Base-by-base conservation (phyloP, 2,888 invertebrate genomes). In the Lasioglossum leucozonium region DNA sequence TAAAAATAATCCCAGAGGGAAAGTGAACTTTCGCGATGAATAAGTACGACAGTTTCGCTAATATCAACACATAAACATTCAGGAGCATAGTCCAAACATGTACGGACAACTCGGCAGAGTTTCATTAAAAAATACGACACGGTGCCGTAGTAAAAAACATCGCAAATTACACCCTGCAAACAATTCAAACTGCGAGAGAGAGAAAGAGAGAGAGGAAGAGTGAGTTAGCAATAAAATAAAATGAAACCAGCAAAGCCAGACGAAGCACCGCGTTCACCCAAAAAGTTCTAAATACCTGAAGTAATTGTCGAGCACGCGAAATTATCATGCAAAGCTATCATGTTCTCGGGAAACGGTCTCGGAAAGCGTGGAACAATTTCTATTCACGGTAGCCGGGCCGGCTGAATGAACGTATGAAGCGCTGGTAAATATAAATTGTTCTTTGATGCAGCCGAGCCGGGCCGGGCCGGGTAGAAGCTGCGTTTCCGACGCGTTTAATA, bases 401-500 rank as follows among this genome's bases (percentile, higher is more conserved):
- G 22, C 67, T 67, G 67, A 67, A 67, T 67, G 67, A 67, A 67
- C 67, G 47, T 55, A 37, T 65, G 47, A 65, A 67, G 16, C n/a
- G 42, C n/a, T 47, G 16, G 51, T 67, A 67, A 26, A 77, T 47
- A 67, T 67, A 77, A 77, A 67, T 77, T 67, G 26, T 51, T 47
- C 76, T 67, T 47, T 37, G 67, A 37, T 44, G 76, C 67, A 26
- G 67, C n/a, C 67, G 26, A n/a, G n/a, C 8, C 42, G 34, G 65
- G 30, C n/a, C n/a, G n/a, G n/a, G 8, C 4, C 26, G 58, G 26
- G 58, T 58, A 26, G 30, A 44, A 34, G 34, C 76, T 16, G 44
- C 47, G 67, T 65, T 67, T 47, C 76, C 76, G 47, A 0, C 47
- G 37, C 47, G 40, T 81, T 79, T 86, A 86, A 85, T 78, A 78